These are phyloP conservation scores for Galbula dea DNA, from an alignment of 2,113 vertebrate genomes.

Conservation along the genomic window DNA sequence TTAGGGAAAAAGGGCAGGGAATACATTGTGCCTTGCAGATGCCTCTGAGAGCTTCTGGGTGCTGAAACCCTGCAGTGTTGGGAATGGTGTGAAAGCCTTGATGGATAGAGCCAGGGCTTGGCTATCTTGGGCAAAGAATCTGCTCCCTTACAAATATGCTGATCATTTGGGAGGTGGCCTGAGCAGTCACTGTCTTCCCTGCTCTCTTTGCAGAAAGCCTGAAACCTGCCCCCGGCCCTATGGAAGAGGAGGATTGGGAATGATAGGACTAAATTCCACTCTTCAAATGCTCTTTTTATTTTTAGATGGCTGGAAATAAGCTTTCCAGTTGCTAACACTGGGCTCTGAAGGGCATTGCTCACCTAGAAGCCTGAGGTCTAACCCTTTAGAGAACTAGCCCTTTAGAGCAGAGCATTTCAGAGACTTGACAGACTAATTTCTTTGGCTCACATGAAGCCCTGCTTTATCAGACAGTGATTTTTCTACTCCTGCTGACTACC, in stretches of 20 bases:
- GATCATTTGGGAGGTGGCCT: background rate
- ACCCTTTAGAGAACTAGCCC: background rate
- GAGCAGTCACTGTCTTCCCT: background rate
- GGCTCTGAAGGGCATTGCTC: background rate
- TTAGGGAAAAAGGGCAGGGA: constrained; percentile 3
- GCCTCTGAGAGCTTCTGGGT: background rate
- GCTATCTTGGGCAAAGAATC: constrained; percentile 40
- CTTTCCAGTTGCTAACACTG: background rate
- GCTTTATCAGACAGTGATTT: background rate
- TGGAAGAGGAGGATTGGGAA: background rate
- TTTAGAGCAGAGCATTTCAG: background rate
- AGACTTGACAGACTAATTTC: background rate
- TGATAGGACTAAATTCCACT: background rate
- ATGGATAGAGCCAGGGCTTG: constrained; percentile 20
- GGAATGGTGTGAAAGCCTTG: background rate
- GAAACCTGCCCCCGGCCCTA: background rate
- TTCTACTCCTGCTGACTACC: background rate
- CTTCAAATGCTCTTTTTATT: background rate
- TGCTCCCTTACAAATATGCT: constrained; percentile 9
- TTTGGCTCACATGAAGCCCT: background rate
- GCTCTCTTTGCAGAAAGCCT: background rate
- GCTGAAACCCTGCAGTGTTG: background rate
- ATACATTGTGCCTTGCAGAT: background rate
- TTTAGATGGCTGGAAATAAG: constrained; percentile 41
- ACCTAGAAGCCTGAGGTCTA: background rate